Percentiles rank a stretch among this genome's conserved stretches.
Evolutionary conservation across 2,888 invertebrate genomes (phyloP).

Genomic region (Phortica magna): DNA sequence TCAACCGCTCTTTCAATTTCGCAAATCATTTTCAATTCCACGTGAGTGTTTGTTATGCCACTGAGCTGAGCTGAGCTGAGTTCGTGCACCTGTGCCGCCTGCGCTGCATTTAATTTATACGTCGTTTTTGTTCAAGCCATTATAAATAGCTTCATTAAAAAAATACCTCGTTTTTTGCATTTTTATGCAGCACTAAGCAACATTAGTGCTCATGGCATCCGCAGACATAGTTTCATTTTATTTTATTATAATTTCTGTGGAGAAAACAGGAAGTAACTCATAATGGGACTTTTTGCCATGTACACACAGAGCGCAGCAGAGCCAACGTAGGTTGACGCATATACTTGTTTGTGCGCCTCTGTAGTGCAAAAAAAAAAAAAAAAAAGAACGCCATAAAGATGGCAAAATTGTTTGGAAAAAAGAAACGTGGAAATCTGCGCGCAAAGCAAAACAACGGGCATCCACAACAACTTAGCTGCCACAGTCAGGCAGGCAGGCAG

Average conservation of each 20-base stretch:
- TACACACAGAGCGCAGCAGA: not conserved
- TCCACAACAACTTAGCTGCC: constrained; percentile 39
- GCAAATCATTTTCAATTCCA: constrained; percentile 22
- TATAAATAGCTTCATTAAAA: constrained; percentile 35
- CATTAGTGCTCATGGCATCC: constrained; percentile 12
- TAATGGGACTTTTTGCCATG: constrained; percentile 13
- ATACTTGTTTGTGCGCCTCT: constrained; percentile 44
- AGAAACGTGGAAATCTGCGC: constrained; percentile 44
- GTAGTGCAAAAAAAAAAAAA: constrained; percentile 55
- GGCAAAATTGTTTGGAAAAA: constrained; percentile 6
- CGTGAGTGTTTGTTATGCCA: constrained; percentile 11
- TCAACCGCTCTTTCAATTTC: constrained; percentile 11
- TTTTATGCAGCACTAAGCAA: constrained; percentile 19
- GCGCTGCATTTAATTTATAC: constrained; percentile 1
- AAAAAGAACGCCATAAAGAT: constrained; percentile 21
- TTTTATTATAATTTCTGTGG: constrained; percentile 19
- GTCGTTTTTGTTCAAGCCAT: constrained; percentile 14
- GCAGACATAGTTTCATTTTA: constrained; percentile 30
- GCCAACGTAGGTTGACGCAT: constrained; percentile 35
- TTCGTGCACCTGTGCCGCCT: constrained; percentile 13
- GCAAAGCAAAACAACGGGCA: constrained; percentile 45
- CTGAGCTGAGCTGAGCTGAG: not conserved
- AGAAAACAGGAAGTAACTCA: constrained; percentile 33
- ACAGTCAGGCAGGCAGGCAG: not conserved
- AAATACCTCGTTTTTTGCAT: not conserved